These are phyloP conservation scores for Encarsia formosa DNA, from an alignment of 2,888 invertebrate genomes.

Conservation along the genomic window DNA sequence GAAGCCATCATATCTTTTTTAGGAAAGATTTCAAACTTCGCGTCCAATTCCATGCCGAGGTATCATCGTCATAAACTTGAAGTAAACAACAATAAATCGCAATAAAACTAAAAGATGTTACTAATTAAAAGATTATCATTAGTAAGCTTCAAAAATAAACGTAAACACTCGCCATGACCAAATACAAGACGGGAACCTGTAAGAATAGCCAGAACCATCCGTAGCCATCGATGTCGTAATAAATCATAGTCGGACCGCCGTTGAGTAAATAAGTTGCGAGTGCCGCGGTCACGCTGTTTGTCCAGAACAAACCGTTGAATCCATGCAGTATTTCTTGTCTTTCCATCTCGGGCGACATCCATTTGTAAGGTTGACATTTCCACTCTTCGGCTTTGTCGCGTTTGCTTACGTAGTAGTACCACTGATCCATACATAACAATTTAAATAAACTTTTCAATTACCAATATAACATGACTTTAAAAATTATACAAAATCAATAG, in stretches of 20 bases:
- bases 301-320: slow-evolving; percentile 56
- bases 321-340: slow-evolving; percentile 66
- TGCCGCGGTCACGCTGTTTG: slow-evolving; percentile 58
- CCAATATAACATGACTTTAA: too few relatives aligned
- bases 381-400: slow-evolving; percentile 62
- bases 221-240: slow-evolving; percentile 61
- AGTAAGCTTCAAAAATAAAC: too few relatives aligned
- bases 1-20: too few relatives aligned
- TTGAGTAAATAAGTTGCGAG: slow-evolving; percentile 66
- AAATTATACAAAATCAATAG: too few relatives aligned
- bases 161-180: slow-evolving; percentile 58
- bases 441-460: too few relatives aligned
- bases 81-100: too few relatives aligned
- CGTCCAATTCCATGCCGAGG: too few relatives aligned
- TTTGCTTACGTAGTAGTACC: slow-evolving; percentile 67
- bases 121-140: too few relatives aligned
- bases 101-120: too few relatives aligned
- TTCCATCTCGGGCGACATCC: slow-evolving; percentile 64
- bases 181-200: slow-evolving; percentile 62
- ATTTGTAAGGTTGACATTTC: slow-evolving; percentile 71
- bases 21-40: too few relatives aligned
- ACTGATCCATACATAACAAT: too few relatives aligned
- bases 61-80: too few relatives aligned
- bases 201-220: slow-evolving; percentile 65
- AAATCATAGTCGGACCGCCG: slow-evolving; percentile 64